Conservation (phyloP, 2,113 vertebrate genomes). For the Istiophorus platypterus region DNA sequence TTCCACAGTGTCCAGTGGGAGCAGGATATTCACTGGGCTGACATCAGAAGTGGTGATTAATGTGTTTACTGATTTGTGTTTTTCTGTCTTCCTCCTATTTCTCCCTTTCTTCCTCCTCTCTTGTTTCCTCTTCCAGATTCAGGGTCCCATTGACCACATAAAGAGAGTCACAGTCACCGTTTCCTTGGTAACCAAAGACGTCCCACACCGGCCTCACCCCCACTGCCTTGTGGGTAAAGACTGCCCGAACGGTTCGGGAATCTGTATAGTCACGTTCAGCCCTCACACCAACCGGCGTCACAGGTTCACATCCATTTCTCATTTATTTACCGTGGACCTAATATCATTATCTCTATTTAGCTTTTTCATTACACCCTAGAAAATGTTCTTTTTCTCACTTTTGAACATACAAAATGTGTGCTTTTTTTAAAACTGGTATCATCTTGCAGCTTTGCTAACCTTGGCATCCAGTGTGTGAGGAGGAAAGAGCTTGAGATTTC, state of each 20-base stretch:
- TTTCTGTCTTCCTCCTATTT: not conserved
- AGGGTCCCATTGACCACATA: slow-evolving; percentile 80
- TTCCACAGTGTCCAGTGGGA: not conserved
- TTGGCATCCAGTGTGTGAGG: slow-evolving; percentile 95
- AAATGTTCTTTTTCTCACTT: not conserved
- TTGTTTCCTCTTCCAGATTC: slow-evolving; percentile 73
- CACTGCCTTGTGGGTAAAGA: slow-evolving; percentile 97
- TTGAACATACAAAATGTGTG: not conserved
- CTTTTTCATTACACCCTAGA: not conserved
- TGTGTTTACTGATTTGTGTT: not conserved
- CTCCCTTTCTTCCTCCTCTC: not conserved
- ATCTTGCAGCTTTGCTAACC: slow-evolving; percentile 88
- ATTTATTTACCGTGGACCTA: not conserved
- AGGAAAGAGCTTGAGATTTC: slow-evolving; percentile 92
- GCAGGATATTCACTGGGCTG: not conserved
- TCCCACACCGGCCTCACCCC: slow-evolving; percentile 92
- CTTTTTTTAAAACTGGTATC: not conserved
- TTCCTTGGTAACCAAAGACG: slow-evolving; percentile 94
- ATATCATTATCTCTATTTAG: not conserved
- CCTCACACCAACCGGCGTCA: slow-evolving; percentile 86
- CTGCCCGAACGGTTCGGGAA: slow-evolving; percentile 83
- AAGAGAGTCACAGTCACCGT: slow-evolving; percentile 88
- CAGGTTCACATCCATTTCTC: slow-evolving; percentile 81
- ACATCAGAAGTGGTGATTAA: not conserved
- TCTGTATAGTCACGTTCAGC: slow-evolving; percentile 88